These are phyloP conservation scores for Taphrorychus bicolor DNA, from an alignment of 2,888 invertebrate species.

Conservation along the genomic window DNA sequence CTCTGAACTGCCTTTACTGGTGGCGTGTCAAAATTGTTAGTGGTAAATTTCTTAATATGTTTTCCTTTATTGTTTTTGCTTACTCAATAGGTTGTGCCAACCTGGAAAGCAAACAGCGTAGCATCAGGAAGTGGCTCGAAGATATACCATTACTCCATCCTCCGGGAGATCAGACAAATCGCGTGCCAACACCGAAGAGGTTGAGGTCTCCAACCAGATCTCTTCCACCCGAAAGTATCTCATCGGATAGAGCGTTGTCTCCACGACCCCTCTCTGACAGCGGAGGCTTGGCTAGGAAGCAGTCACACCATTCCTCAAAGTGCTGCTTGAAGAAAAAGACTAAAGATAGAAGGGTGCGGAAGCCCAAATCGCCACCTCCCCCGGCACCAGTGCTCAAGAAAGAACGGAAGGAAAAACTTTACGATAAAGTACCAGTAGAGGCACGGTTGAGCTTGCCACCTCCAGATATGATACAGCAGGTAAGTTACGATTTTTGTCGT, in stretches of 20 bases:
- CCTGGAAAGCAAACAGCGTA: slow-evolving; percentile 73
- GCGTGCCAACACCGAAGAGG: slow-evolving; percentile 41
- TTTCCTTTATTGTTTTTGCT: too few species aligned
- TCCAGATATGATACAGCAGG: slow-evolving; percentile 72
- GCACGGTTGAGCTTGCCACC: slow-evolving; percentile 47
- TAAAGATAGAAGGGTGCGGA: slow-evolving; percentile 44
- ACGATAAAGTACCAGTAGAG: slow-evolving; percentile 44
- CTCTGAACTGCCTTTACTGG: slow-evolving; percentile 55
- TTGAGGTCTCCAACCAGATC: slow-evolving; percentile 55
- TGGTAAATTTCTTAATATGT: slow-evolving; percentile 8
- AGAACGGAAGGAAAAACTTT: slow-evolving; percentile 24
- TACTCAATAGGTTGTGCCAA: not conserved
- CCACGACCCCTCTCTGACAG: slow-evolving; percentile 48
- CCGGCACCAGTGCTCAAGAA: slow-evolving; percentile 57
- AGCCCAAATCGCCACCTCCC: slow-evolving; percentile 55
- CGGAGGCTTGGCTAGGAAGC: slow-evolving; percentile 2
- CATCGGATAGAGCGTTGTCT: slow-evolving; percentile 47
- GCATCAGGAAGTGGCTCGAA: slow-evolving; percentile 79
- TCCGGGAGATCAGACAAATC: slow-evolving; percentile 18
- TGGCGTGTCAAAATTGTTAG: slow-evolving; percentile 63
- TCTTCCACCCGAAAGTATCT: slow-evolving; percentile 49
- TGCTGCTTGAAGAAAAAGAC: slow-evolving; percentile 12
- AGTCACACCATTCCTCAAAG: not conserved
- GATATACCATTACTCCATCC: slow-evolving; percentile 66
- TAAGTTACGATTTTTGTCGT: not conserved